A percentile compares a stretch with the other conserved stretches of the same genome.
These are phyloP conservation scores for Sycobia sp. DNA, from an alignment of 1,140 invertebrate species.

Conservation along the genomic window DNA sequence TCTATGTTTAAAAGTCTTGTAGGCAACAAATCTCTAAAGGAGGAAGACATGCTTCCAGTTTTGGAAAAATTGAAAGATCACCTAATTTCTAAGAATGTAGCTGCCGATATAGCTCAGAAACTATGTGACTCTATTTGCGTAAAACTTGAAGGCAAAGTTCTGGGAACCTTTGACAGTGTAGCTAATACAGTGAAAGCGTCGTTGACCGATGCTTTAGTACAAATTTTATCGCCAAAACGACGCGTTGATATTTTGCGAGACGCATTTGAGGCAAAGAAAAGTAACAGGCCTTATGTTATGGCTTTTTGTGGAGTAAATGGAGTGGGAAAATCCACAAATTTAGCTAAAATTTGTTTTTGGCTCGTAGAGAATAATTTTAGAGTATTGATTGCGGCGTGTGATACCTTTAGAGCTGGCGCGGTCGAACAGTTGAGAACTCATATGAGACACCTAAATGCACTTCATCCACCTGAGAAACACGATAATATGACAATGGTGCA, in stretches of 20 bases:
- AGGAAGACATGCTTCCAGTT: slow-evolving; percentile 79
- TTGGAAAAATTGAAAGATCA: slow-evolving; percentile 96
- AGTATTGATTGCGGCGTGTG: slow-evolving; percentile 97
- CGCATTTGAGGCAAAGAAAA: slow-evolving; percentile 85
- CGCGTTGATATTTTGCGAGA: slow-evolving; percentile 97
- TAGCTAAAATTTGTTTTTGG: slow-evolving; percentile 99
- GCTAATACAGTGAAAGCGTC: slow-evolving; percentile 82
- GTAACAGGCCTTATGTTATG: slow-evolving; percentile 89
- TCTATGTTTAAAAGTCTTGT: slow-evolving; percentile 87
- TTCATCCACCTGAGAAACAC: slow-evolving; percentile 83
- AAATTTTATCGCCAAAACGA: slow-evolving; percentile 92
- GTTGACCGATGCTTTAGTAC: slow-evolving; percentile 82
- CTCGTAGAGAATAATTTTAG: slow-evolving; percentile 96
- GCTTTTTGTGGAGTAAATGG: slow-evolving; percentile 99
- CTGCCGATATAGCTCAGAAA: slow-evolving; percentile 91
- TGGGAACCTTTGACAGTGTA: slow-evolving; percentile 93
- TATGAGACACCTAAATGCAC: slow-evolving; percentile 88
- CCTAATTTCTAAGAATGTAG: slow-evolving; percentile 97
- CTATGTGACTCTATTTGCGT: slow-evolving; percentile 92
- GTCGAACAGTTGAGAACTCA: slow-evolving; percentile 98
- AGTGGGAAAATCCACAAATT: slow-evolving; percentile 98
- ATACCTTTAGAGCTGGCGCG: slow-evolving; percentile 98
- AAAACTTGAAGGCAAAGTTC: slow-evolving; percentile 92
- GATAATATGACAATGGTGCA: slow-evolving; percentile 81
- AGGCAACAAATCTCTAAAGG: slow-evolving; percentile 78